phyloP scores from a whole-genome alignment of 1,140 invertebrate genomes.

The Phortica variegata region DNA sequence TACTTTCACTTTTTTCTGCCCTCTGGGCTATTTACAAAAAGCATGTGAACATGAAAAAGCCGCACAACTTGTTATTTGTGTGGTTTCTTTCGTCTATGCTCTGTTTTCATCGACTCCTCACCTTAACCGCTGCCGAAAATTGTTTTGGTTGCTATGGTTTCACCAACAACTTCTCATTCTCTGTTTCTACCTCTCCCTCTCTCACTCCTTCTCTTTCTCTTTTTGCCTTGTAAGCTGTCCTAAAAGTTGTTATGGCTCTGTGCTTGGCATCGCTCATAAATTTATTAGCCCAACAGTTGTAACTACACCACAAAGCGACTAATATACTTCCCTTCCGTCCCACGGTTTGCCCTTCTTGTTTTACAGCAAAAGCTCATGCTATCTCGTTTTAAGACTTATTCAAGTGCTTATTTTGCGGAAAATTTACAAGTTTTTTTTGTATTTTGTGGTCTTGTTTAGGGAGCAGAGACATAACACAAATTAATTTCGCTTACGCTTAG shows the following conservation, averaged over 20 bases:
- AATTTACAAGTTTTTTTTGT: no score
- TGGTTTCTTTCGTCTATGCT: not conserved
- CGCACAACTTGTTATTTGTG: constrained; percentile 35
- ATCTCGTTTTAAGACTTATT: no score
- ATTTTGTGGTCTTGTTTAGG: no score
- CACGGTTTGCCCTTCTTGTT: no score
- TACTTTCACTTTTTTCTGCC: constrained; percentile 1
- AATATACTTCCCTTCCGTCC: no score
- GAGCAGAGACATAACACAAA: no score
- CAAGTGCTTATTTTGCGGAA: not conserved
- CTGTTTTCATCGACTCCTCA: constrained; percentile 2
- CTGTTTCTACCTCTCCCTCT: not conserved
- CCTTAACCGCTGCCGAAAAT: no score
- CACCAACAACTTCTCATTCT: no score
- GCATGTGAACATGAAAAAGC: constrained; percentile 53
- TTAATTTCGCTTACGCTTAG: no score
- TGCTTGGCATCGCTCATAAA: constrained; percentile 26
- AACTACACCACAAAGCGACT: no score
- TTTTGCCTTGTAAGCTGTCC: constrained; percentile 23
- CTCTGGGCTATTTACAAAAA: constrained; percentile 48
- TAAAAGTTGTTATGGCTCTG: constrained; percentile 31
- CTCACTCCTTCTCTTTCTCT: constrained; percentile 18
- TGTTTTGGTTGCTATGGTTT: no score
- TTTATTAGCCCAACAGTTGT: constrained; percentile 31
- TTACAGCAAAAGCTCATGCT: no score